Evolutionary conservation across 2,113 vertebrate genomes (phyloP).

Genomic region (Parus major): DNA sequence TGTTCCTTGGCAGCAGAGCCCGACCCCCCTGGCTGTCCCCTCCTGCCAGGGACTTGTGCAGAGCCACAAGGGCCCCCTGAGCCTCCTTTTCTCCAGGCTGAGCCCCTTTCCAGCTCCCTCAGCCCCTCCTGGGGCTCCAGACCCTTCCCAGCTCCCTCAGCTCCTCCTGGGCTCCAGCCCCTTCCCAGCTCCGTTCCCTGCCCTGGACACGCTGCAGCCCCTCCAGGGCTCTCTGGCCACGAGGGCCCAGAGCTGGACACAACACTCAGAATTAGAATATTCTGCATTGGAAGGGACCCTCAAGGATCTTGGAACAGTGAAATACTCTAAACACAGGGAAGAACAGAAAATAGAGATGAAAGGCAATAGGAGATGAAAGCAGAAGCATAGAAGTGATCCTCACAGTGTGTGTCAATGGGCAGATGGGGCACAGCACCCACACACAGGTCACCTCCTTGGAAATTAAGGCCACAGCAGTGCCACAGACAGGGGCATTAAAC

Average conservation of each 20-base stretch:
- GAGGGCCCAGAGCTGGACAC: neutral
- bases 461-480: neutral
- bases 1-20: neutral
- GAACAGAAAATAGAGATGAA: neutral
- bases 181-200: rapidly evolving
- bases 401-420: neutral
- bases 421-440: neutral
- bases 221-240: rapidly evolving
- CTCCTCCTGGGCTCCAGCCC: neutral
- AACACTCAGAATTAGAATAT: neutral
- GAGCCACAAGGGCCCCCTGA: neutral
- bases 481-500: rapidly evolving
- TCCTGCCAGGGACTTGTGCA: neutral
- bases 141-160: neutral
- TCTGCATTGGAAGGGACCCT: neutral
- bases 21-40: neutral
- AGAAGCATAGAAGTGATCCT: neutral
- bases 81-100: neutral
- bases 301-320: neutral
- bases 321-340: neutral
- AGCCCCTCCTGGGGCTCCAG: neutral
- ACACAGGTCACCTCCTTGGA: neutral
- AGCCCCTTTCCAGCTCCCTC: neutral
- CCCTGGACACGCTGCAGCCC: neutral
- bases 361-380: neutral